A percentile compares a stretch with the other conserved stretches of the same genome.
Evolutionary conservation across 2,888 invertebrate genomes (phyloP).

Genomic region (Noctua fimbriata): DNA sequence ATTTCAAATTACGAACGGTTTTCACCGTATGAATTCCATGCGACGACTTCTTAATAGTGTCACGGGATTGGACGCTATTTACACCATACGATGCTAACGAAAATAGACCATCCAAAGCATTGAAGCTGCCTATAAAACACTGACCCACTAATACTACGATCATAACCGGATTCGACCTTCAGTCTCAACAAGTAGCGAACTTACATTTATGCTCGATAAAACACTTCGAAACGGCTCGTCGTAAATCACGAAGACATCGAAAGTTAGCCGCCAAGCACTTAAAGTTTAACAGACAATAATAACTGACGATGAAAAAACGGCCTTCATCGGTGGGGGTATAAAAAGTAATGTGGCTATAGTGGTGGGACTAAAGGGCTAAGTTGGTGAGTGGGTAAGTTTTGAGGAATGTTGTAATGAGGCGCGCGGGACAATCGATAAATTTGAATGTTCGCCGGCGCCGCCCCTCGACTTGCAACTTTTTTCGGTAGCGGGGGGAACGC

Average conservation of each 20-base stretch:
- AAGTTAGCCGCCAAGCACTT: slow-evolving; percentile 89
- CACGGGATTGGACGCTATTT: slow-evolving; percentile 62
- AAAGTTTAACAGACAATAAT: slow-evolving; percentile 90
- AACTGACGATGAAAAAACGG: slow-evolving; percentile 88
- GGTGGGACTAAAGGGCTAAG: slow-evolving; percentile 87
- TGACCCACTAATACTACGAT: slow-evolving; percentile 84
- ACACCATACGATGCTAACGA: slow-evolving; percentile 69
- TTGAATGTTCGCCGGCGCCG: slow-evolving; percentile 90
- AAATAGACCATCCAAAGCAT: slow-evolving; percentile 67
- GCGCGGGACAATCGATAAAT: slow-evolving; percentile 90
- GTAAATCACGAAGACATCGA: slow-evolving; percentile 89
- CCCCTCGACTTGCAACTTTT: slow-evolving; percentile 90
- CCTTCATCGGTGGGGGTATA: slow-evolving; percentile 81
- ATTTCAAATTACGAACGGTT: slow-evolving; percentile 64
- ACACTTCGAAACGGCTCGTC: slow-evolving; percentile 88
- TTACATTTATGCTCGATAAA: slow-evolving; percentile 90
- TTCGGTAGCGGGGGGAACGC: slow-evolving; percentile 86
- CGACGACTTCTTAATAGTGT: slow-evolving; percentile 59
- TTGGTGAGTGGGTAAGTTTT: slow-evolving; percentile 87
- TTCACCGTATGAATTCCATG: slow-evolving; percentile 47
- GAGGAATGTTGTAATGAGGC: slow-evolving; percentile 89
- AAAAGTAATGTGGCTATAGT: slow-evolving; percentile 88
- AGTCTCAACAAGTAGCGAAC: slow-evolving; percentile 88
- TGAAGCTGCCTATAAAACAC: slow-evolving; percentile 74
- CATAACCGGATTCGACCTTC: slow-evolving; percentile 83